Conservation (phyloP, 2,888 invertebrate genomes). For the Aspidiotus rigidus region DNA sequence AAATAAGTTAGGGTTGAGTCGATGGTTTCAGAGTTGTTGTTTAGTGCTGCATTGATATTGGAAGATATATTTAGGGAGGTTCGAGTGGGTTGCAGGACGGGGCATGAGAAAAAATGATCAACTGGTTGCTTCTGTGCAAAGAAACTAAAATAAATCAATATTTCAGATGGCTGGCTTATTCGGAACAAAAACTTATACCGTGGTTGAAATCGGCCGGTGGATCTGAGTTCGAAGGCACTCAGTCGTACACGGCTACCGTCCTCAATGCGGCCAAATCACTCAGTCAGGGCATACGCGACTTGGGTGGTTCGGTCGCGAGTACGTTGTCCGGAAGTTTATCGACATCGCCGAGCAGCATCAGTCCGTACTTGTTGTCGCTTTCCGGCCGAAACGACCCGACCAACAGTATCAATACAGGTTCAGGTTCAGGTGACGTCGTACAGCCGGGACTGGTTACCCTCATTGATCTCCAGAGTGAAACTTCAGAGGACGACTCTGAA, state of each 20-base stretch:
- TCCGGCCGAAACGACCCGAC: conserved; percentile 40
- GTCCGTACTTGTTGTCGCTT: conserved; percentile 27
- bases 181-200: conserved; percentile 73
- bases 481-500: conserved; percentile 51
- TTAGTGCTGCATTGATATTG: too few species aligned
- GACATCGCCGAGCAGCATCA: conserved; percentile 35
- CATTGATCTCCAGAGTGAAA: conserved; percentile 54
- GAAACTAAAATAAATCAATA: too few species aligned
- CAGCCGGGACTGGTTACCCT: conserved; percentile 84
- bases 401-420: conserved; percentile 47
- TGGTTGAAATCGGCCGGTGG: conserved; percentile 73
- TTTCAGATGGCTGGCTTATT: conserved; percentile 51
- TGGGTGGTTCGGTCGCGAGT: conserved; percentile 85
- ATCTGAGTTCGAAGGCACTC: conserved; percentile 69
- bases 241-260: conserved; percentile 85
- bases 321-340: conserved; percentile 60
- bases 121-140: too few species aligned
- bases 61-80: too few species aligned
- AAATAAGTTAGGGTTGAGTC: too few species aligned
- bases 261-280: conserved; percentile 90
- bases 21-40: too few species aligned
- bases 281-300: conserved; percentile 77
- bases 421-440: conserved; percentile 42
- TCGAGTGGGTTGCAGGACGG: too few species aligned
- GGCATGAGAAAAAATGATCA: too few species aligned